A percentile compares a stretch with the other conserved stretches of the same genome.
Conservation (phyloP, 2,113 vertebrate genomes). For the Lycocorax pyrrhopterus region DNA sequence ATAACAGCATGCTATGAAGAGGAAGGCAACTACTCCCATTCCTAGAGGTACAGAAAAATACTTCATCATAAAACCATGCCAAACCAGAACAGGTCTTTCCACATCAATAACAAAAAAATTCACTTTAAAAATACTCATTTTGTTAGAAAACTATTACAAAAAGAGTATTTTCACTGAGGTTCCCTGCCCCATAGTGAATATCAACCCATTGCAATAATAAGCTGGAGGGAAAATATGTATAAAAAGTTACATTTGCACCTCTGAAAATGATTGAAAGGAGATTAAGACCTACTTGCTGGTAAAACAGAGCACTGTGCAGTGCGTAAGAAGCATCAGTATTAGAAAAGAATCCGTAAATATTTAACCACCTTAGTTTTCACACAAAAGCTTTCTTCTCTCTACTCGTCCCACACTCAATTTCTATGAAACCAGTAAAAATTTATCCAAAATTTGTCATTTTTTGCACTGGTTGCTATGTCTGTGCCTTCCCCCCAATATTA, state of each 20-base stretch:
- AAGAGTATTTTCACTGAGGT: constrained; percentile 8
- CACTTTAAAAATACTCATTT: constrained; percentile 1
- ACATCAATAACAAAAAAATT: not conserved
- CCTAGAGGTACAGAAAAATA: constrained; percentile 30
- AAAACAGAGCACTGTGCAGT: not conserved
- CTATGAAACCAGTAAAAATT: not conserved
- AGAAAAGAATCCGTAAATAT: not conserved
- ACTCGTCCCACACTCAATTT: not conserved
- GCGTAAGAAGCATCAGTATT: not conserved
- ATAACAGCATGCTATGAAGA: constrained; percentile 5
- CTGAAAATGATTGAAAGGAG: not conserved
- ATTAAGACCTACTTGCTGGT: not conserved
- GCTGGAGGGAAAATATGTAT: not conserved
- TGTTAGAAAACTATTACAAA: not conserved
- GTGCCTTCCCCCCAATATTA: not conserved
- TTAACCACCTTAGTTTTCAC: not conserved
- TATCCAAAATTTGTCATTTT: not conserved
- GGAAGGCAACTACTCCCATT: constrained; percentile 19
- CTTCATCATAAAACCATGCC: not conserved
- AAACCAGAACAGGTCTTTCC: not conserved
- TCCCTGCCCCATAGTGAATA: not conserved
- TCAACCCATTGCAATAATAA: not conserved
- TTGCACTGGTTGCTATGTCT: not conserved
- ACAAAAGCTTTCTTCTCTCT: not conserved
- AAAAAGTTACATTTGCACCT: not conserved